Conservation (phyloP, 2,797 vertebrate species). For the Arctocebus calabarensis region DNA sequence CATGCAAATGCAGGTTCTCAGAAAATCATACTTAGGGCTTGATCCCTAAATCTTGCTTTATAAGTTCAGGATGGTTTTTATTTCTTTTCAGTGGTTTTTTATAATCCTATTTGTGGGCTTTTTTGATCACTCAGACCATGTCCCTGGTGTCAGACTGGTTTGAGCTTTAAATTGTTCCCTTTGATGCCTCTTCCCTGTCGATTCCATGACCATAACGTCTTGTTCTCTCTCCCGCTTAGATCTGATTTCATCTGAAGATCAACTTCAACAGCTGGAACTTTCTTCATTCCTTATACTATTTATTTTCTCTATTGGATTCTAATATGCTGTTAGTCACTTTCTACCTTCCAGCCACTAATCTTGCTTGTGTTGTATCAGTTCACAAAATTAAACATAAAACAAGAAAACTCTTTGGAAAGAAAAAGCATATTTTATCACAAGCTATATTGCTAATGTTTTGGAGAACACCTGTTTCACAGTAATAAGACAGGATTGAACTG, state of each 20-base stretch:
- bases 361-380: neutral
- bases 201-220: neutral
- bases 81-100: neutral
- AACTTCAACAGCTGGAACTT: neutral
- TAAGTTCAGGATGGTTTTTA: neutral
- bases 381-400: neutral
- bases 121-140: neutral
- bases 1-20: neutral
- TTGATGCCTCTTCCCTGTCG: neutral
- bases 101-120: neutral
- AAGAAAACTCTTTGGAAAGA: constrained; percentile 9
- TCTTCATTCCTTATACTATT: neutral
- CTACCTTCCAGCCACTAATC: neutral
- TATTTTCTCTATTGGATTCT: neutral
- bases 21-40: neutral
- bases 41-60: neutral
- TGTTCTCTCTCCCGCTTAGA: neutral
- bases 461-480: neutral
- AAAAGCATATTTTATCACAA: neutral
- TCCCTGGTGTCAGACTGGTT: neutral
- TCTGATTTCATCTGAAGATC: constrained; percentile 2
- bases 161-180: neutral
- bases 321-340: neutral
- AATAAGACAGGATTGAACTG: neutral
- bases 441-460: neutral